Percentiles rank a stretch among this genome's conserved stretches.
Evolutionary conservation across 2,113 vertebrate genomes (phyloP).

Genomic region (Accipiter virgatus): DNA sequence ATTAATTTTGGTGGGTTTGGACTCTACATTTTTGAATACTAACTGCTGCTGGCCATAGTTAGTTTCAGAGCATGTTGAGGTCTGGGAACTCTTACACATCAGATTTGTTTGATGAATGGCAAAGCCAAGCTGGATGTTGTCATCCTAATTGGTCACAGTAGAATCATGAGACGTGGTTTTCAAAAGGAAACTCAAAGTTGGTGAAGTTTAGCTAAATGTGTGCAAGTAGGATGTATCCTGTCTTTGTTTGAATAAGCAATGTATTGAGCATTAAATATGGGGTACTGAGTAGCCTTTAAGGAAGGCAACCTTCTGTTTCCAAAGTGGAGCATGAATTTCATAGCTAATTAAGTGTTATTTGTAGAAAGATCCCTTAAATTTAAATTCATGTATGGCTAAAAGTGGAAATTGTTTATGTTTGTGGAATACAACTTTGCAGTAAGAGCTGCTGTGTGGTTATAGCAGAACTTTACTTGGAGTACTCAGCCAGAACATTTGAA

Average conservation of each 20-base stretch:
- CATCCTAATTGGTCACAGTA: not conserved
- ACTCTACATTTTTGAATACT: not conserved
- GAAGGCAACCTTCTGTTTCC: not conserved
- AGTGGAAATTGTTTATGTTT: not conserved
- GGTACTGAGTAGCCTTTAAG: not conserved
- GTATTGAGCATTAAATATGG: not conserved
- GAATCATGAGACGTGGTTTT: not conserved
- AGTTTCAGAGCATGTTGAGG: not conserved
- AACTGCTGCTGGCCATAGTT: not conserved
- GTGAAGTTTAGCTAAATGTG: not conserved
- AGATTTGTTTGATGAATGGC: not conserved
- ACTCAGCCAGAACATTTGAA: not conserved
- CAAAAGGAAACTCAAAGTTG: not conserved
- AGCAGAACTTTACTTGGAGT: not conserved
- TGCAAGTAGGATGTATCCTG: not conserved
- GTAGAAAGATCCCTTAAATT: not conserved
- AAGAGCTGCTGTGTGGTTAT: not conserved
- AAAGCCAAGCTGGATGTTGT: not conserved
- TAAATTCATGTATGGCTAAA: not conserved
- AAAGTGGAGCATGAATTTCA: not conserved
- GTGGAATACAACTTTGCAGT: not conserved
- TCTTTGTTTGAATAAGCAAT: not conserved
- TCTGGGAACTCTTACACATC: not conserved
- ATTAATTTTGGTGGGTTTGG: not conserved
- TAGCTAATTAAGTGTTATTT: not conserved